Evolutionary conservation across 2,113 vertebrate species (phyloP).

Genomic region (Amphilophus citrinellus): DNA sequence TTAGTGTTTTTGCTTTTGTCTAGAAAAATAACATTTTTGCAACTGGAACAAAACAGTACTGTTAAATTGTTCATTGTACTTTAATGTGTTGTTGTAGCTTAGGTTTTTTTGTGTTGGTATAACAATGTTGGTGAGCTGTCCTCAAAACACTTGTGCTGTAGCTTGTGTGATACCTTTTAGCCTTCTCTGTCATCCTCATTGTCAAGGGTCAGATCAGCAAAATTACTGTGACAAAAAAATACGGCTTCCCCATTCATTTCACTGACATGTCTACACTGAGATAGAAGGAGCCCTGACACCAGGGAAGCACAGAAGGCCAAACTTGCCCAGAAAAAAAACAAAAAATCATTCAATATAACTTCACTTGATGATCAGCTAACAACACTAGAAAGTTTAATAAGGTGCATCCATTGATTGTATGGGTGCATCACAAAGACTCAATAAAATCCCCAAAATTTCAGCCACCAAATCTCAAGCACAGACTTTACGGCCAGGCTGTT

Average conservation of each 20-base stretch:
- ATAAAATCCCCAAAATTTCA: background rate
- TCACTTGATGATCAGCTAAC: background rate
- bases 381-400: background rate
- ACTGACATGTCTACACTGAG: background rate
- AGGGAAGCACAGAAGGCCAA: background rate
- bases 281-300: background rate
- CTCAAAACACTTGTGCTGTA: background rate
- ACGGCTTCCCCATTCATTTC: background rate
- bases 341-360: background rate
- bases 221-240: background rate
- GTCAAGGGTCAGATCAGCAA: background rate
- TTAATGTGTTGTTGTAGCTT: background rate
- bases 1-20: background rate
- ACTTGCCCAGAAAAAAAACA: background rate
- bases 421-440: background rate
- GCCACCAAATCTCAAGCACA: background rate
- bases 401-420: too few species aligned
- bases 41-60: background rate
- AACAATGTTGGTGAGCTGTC: background rate
- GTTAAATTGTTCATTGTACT: background rate
- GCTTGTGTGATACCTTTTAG: background rate
- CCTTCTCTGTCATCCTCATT: background rate
- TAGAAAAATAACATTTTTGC: background rate
- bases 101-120: background rate
- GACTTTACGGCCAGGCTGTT: background rate